Evolutionary conservation across 2,888 invertebrate species (phyloP).

Genomic region (Clivina fossor): DNA sequence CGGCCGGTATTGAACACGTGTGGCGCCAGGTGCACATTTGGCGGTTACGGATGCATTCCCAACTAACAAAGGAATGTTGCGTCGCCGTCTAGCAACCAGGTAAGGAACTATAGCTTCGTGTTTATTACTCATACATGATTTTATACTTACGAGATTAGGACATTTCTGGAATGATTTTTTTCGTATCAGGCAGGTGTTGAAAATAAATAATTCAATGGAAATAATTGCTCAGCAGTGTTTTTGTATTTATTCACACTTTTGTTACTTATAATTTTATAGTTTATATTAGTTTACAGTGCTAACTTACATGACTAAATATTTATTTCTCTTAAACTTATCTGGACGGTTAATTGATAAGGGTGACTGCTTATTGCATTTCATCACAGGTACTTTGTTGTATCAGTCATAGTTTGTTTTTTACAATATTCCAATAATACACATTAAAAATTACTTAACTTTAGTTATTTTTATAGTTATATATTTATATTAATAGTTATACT

Average conservation of each 20-base stretch:
- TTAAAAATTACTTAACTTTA: too few species aligned
- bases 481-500: too few species aligned
- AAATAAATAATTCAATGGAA: neutral
- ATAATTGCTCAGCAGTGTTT: neutral
- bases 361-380: constrained; percentile 15
- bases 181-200: neutral
- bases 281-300: neutral
- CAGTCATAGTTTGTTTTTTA: too few species aligned
- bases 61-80: constrained; percentile 47
- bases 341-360: constrained; percentile 10
- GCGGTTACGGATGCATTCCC: constrained; percentile 42
- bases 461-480: too few species aligned
- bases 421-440: too few species aligned
- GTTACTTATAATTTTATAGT: neutral
- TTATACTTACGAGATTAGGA: too few species aligned
- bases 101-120: too few species aligned
- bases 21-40: constrained; percentile 27
- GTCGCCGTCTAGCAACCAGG: constrained; percentile 38
- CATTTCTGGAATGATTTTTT: too few species aligned
- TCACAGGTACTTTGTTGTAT: neutral
- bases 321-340: neutral
- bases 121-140: too few species aligned
- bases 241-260: neutral
- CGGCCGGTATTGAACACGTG: neutral
- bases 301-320: neutral